Conservation (phyloP, 2,797 vertebrate genomes). For the Typhlichthys eigenmanni region DNA sequence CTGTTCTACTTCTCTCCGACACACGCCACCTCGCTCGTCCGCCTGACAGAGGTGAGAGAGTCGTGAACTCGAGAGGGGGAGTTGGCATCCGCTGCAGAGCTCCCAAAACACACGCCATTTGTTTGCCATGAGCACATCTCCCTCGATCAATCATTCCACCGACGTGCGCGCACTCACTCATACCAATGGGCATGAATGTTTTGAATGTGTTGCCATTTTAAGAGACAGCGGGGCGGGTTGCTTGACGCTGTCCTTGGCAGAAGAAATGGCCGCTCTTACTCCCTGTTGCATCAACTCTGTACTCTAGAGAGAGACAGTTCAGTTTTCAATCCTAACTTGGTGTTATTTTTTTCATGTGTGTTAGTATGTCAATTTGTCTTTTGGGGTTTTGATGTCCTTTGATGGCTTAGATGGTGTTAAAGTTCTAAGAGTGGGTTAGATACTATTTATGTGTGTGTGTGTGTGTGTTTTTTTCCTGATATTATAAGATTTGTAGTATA, state of each 20-base stretch:
- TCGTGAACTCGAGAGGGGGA: too few species aligned
- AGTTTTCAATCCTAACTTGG: too few species aligned
- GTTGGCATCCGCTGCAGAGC: too few species aligned
- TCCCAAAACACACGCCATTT: too few species aligned
- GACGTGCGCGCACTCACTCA: too few species aligned
- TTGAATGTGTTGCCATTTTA: conserved; percentile 64
- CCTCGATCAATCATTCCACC: too few species aligned
- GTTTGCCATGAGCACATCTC: too few species aligned
- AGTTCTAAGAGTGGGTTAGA: neutral
- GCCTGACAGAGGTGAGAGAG: too few species aligned
- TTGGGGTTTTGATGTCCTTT: neutral
- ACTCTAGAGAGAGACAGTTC: conserved; percentile 30
- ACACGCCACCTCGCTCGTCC: too few species aligned
- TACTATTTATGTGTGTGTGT: conserved; percentile 1
- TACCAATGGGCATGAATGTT: conserved; percentile 18
- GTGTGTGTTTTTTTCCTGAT: neutral
- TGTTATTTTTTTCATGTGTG: neutral
- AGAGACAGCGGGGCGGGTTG: conserved; percentile 47
- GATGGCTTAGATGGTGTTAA: neutral
- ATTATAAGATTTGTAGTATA: too few species aligned
- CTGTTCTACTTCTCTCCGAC: neutral
- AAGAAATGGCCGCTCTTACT: conserved; percentile 58
- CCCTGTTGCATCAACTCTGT: conserved; percentile 68
- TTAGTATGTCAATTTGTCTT: neutral
- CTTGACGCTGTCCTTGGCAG: conserved; percentile 69